phyloP scores from a whole-genome alignment of 2,888 invertebrate species.

The Julus scandinavius region DNA sequence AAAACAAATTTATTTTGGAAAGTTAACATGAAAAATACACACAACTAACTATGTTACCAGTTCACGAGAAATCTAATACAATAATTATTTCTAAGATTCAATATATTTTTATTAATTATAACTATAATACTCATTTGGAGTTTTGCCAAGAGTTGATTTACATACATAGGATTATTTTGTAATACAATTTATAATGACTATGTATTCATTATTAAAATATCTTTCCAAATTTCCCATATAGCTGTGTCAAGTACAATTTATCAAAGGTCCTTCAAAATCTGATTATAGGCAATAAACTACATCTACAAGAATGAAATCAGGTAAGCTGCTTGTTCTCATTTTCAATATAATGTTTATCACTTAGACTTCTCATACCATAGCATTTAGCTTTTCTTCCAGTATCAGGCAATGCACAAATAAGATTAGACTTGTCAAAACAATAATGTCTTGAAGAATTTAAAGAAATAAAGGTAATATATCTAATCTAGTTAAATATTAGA shows the following conservation, averaged over 20 bases:
- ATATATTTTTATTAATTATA: slow-evolving; percentile 15
- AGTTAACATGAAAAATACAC: neutral
- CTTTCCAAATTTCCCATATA: neutral
- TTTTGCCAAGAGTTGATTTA: neutral
- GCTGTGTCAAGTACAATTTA: neutral
- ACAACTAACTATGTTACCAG: too few relatives aligned
- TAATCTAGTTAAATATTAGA: too few relatives aligned
- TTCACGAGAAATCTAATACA: too few relatives aligned
- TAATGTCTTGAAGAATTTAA: neutral
- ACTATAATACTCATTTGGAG: neutral
- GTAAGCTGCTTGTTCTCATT: too few relatives aligned
- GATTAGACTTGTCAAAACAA: too few relatives aligned
- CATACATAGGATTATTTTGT: neutral
- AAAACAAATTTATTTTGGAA: neutral
- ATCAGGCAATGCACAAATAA: neutral
- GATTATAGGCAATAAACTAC: too few relatives aligned
- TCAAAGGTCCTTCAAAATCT: neutral
- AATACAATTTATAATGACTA: neutral
- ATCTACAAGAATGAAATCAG: too few relatives aligned
- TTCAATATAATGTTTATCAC: too few relatives aligned
- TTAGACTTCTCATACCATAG: too few relatives aligned
- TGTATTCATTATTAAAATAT: neutral
- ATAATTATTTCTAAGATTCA: too few relatives aligned
- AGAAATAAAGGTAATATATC: too few relatives aligned
- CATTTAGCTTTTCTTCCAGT: too few relatives aligned